A percentile compares a stretch with the other conserved stretches of the same genome.
Conservation (phyloP, 2,888 invertebrate species). For the Galerucella nymphaeae region DNA sequence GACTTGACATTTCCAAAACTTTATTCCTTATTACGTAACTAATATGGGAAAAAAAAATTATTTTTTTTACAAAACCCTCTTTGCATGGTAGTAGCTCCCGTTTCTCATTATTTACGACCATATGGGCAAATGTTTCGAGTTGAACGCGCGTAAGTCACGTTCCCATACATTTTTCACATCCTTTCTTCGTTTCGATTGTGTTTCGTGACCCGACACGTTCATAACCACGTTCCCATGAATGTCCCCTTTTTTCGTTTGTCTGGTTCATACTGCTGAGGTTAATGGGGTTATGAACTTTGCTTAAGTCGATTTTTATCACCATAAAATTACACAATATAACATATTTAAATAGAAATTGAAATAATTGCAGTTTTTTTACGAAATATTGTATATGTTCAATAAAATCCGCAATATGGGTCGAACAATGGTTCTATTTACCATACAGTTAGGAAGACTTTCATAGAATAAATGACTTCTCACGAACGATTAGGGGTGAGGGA, state of each 20-base stretch:
- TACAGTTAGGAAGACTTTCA: neutral
- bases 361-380: too few relatives aligned
- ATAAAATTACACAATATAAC: too few relatives aligned
- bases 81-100: conserved; percentile 4
- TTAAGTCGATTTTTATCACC: neutral
- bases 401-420: neutral
- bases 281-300: neutral
- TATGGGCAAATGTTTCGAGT: conserved; percentile 14
- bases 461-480: neutral
- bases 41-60: too few relatives aligned
- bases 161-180: conserved; percentile 24
- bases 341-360: too few relatives aligned
- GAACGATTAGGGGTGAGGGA: neutral
- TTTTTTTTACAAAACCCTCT: neutral
- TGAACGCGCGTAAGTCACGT: conserved; percentile 29
- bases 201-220: conserved; percentile 8
- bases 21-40: too few relatives aligned
- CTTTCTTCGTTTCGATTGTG: conserved; percentile 2
- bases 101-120: conserved; percentile 1
- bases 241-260: conserved; percentile 14
- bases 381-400: neutral
- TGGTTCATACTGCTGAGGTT: neutral
- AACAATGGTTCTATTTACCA: neutral
- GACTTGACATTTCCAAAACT: too few relatives aligned
- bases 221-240: conserved; percentile 26